These are phyloP conservation scores for Busseola fusca DNA, from an alignment of 2,888 invertebrate species.

Conservation along the genomic window DNA sequence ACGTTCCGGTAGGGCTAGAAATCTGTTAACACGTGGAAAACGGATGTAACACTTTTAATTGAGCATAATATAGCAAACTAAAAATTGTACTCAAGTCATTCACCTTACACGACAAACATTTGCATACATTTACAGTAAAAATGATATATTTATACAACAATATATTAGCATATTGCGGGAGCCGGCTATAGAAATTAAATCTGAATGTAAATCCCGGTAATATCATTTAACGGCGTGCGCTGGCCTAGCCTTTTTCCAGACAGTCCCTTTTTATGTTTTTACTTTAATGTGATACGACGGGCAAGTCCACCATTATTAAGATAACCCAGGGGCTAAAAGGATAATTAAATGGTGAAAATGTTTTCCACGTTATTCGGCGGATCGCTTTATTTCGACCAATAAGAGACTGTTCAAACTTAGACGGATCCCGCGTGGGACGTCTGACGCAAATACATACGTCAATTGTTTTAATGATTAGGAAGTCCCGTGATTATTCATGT, in stretches of 20 bases:
- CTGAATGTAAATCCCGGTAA: constrained; percentile 66
- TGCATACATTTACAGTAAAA: constrained; percentile 54
- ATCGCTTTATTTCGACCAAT: constrained; percentile 42
- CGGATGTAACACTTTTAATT: neutral
- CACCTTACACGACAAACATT: constrained; percentile 32
- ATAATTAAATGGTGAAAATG: constrained; percentile 60
- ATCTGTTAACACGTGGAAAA: neutral
- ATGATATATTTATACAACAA: constrained; percentile 52
- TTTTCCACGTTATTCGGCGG: constrained; percentile 37
- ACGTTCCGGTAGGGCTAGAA: neutral
- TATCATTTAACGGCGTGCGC: constrained; percentile 63
- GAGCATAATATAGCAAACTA: neutral
- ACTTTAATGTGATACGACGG: constrained; percentile 61
- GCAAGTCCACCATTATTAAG: constrained; percentile 61
- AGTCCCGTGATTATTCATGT: too few species aligned
- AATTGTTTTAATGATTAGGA: neutral
- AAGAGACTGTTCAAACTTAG: neutral
- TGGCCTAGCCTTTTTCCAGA: constrained; percentile 51
- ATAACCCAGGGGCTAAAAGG: constrained; percentile 54
- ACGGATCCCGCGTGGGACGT: too few species aligned
- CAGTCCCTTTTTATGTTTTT: constrained; percentile 64
- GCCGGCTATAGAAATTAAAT: constrained; percentile 65
- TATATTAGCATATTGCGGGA: constrained; percentile 61
- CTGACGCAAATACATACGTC: neutral
- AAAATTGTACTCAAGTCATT: constrained; percentile 15